phyloP scores from a whole-genome alignment of 1,140 invertebrate genomes.

The Helicoverpa zea region DNA sequence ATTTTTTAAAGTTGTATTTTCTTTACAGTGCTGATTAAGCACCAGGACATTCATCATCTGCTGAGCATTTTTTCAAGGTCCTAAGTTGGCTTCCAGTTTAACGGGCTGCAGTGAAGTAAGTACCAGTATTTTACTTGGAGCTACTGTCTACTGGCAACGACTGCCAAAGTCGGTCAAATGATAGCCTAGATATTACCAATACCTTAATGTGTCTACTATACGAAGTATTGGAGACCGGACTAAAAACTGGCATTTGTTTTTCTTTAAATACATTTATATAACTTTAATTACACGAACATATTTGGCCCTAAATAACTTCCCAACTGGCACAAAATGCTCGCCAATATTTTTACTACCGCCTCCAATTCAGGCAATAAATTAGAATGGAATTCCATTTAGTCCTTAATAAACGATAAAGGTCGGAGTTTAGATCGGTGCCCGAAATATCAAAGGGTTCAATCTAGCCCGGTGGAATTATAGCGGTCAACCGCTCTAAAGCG shows the following conservation, averaged over 20 bases:
- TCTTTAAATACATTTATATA: too few relatives aligned
- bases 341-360: neutral
- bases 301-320: neutral
- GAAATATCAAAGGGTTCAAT: slow-evolving; percentile 1
- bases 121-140: too few relatives aligned
- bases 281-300: neutral
- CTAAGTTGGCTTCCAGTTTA: too few relatives aligned
- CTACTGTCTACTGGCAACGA: too few relatives aligned
- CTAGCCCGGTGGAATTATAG: slow-evolving; percentile 15
- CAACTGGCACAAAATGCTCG: neutral
- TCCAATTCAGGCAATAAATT: neutral
- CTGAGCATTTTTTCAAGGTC: too few relatives aligned
- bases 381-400: slow-evolving; percentile 19
- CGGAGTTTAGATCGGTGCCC: slow-evolving; percentile 20
- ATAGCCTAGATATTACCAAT: too few relatives aligned
- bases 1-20: neutral
- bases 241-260: too few relatives aligned
- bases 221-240: too few relatives aligned
- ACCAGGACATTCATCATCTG: too few relatives aligned
- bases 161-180: too few relatives aligned
- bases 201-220: too few relatives aligned
- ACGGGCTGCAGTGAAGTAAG: too few relatives aligned
- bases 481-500: slow-evolving; percentile 10
- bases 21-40: neutral
- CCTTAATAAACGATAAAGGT: slow-evolving; percentile 16